A percentile compares a stretch with the other conserved stretches of the same genome.
Conservation (phyloP, 1,140 invertebrate species). For the Sipha flava region DNA sequence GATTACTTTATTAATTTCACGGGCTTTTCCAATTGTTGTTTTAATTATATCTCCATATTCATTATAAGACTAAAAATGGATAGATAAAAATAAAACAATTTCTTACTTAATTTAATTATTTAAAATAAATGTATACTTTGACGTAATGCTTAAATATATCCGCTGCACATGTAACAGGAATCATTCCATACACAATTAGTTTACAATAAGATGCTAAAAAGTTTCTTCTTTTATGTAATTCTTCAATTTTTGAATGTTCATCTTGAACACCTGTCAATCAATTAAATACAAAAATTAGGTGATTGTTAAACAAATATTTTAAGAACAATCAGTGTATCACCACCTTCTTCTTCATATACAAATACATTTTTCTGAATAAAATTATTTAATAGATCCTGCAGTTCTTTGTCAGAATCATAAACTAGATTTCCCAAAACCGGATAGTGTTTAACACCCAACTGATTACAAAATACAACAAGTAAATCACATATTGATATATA, state of each 20-base stretch:
- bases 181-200: slow-evolving; percentile 93
- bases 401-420: slow-evolving; percentile 68
- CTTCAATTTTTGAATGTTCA: slow-evolving; percentile 89
- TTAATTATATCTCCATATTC: slow-evolving; percentile 99
- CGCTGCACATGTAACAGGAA: slow-evolving; percentile 81
- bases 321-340: not conserved
- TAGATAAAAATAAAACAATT: not conserved
- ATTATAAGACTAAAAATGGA: slow-evolving; percentile 73
- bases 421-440: slow-evolving; percentile 58
- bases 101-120: not conserved
- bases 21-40: slow-evolving; percentile 86
- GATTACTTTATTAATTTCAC: slow-evolving; percentile 95
- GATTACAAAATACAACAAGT: slow-evolving; percentile 88
- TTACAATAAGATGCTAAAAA: slow-evolving; percentile 96
- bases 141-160: slow-evolving; percentile 97
- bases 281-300: not conserved
- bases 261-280: slow-evolving; percentile 63
- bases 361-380: slow-evolving; percentile 94
- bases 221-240: slow-evolving; percentile 89
- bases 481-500: slow-evolving; percentile 92
- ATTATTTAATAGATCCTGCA: slow-evolving; percentile 75
- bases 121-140: slow-evolving; percentile 52
- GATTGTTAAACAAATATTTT: not conserved
- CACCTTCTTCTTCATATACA: slow-evolving; percentile 71
- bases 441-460: slow-evolving; percentile 57